These are phyloP conservation scores for Panulirus ornatus DNA, from an alignment of 1,140 invertebrate genomes.

Conservation along the genomic window DNA sequence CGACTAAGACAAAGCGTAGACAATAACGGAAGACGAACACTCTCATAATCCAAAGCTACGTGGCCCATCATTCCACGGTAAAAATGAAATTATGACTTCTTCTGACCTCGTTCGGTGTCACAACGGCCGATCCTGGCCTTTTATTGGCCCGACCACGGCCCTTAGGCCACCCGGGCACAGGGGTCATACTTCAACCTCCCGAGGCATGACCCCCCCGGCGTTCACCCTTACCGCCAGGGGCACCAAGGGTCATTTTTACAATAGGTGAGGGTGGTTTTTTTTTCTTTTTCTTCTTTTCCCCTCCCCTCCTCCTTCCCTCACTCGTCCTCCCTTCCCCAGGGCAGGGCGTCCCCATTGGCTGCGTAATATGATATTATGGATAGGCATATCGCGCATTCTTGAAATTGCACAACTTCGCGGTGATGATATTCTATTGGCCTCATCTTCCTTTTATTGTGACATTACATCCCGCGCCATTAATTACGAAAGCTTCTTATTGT, in stretches of 20 bases:
- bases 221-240: conserved; percentile 56
- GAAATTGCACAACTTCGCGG: conserved; percentile 65
- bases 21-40: conserved; percentile 74
- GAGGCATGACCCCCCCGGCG: conserved; percentile 47
- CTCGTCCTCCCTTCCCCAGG: too few relatives aligned
- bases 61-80: conserved; percentile 73
- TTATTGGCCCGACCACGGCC: conserved; percentile 40
- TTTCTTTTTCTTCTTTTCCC: too few relatives aligned
- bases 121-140: conserved; percentile 50
- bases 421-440: conserved; percentile 72
- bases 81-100: conserved; percentile 75
- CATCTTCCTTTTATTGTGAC: conserved; percentile 65
- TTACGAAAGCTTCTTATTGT: conserved; percentile 64
- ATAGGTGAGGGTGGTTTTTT: too few relatives aligned
- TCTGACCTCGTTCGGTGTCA: conserved; percentile 53
- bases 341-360: conserved; percentile 67
- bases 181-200: conserved; percentile 45
- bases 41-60: conserved; percentile 75
- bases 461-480: conserved; percentile 59
- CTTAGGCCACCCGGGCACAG: conserved; percentile 20
- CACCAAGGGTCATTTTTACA: conserved; percentile 65
- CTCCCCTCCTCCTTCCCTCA: too few relatives aligned
- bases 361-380: conserved; percentile 74
- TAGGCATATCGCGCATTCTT: conserved; percentile 74
- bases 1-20: conserved; percentile 74